Evolutionary conservation across 2,113 vertebrate species (phyloP), one percentile per base, ranked within the genome.

Genomic region (Drymodes brunneopygia): DNA sequence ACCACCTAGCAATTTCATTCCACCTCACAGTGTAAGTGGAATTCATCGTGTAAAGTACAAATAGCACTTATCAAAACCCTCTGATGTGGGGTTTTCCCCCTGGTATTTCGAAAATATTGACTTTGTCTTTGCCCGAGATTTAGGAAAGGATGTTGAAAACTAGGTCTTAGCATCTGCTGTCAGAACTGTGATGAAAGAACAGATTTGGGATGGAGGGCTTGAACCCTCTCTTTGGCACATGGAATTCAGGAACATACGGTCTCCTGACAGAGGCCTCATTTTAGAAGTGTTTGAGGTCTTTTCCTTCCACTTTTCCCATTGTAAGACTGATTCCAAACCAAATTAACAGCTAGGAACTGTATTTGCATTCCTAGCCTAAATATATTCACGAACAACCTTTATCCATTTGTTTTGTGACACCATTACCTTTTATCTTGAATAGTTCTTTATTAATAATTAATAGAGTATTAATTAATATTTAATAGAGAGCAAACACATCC

Each of bases 391-490:
- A 90, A 86, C 88, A 95, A 86, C 71, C 47, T 93, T 93, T 92
- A 93, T 73, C 74, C 85, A 93, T 94, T 95, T 93, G 92, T 94
- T 96, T 97, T 92, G 54, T 95, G 79, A 77, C 92, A 96, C 95
- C 71, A 80, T 96, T 97, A 96, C 90, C 42, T 96, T 95, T 92
- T 92, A 77, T 95, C 90, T 90, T 93, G 70, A 66, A 88, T 82
- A 86, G 71, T 86, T 92, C 81, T 61, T 86, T 73, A 90, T 96
- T 95, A 97, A 96, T 83, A 80, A 80, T 95, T 93, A 90, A 95
- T 95, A 51, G 11, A 48, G 16, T 65, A 53, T 86, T 91, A 95
- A 95, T 96, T 90, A 95, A 95, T 93, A 90, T 95, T 96, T 97
- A 92, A 96, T 88, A 54, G 74, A 94, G 75, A 90, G 79, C 90